A percentile compares a stretch with the other conserved stretches of the same genome.
phyloP scores from a whole-genome alignment of 2,888 invertebrate genomes.

The Acanthacorydalis orientalis region DNA sequence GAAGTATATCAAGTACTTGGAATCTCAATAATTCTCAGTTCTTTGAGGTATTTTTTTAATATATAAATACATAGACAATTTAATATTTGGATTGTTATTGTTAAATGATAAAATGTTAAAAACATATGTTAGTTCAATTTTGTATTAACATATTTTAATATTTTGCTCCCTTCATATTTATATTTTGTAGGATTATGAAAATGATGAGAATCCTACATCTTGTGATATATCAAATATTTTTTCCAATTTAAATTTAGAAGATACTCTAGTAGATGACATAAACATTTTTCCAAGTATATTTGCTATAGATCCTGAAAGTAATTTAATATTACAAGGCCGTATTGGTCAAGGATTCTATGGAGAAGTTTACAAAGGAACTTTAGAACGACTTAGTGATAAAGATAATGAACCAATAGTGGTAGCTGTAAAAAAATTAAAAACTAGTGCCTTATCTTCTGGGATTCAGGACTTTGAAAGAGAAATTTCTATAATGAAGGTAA shows the following conservation, averaged over 20 bases:
- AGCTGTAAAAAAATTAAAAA: slow-evolving; percentile 50
- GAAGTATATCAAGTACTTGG: slow-evolving; percentile 9
- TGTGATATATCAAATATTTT: slow-evolving; percentile 22
- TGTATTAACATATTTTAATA: neutral
- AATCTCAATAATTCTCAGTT: neutral
- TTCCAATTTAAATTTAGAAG: slow-evolving; percentile 21
- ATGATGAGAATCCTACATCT: slow-evolving; percentile 19
- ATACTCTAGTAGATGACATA: slow-evolving; percentile 24
- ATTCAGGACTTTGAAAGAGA: slow-evolving; percentile 68
- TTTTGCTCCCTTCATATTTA: neutral
- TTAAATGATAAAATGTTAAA: neutral
- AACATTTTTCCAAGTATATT: slow-evolving; percentile 34
- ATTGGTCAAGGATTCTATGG: slow-evolving; percentile 72
- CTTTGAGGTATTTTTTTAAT: too few relatives aligned
- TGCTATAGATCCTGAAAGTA: slow-evolving; percentile 37
- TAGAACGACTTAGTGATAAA: slow-evolving; percentile 36
- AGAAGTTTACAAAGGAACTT: slow-evolving; percentile 61
- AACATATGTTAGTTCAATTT: neutral
- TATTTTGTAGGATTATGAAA: slow-evolving; percentile 13
- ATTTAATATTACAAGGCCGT: slow-evolving; percentile 39
- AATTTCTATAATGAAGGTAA: slow-evolving; percentile 73
- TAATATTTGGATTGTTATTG: neutral
- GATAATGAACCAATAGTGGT: slow-evolving; percentile 34
- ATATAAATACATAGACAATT: too few relatives aligned
- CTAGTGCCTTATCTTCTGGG: slow-evolving; percentile 28